Evolutionary conservation across 2,113 vertebrate species (phyloP), one percentile per base, ranked within the genome.

Genomic region (Sylvilagus bachmani): DNA sequence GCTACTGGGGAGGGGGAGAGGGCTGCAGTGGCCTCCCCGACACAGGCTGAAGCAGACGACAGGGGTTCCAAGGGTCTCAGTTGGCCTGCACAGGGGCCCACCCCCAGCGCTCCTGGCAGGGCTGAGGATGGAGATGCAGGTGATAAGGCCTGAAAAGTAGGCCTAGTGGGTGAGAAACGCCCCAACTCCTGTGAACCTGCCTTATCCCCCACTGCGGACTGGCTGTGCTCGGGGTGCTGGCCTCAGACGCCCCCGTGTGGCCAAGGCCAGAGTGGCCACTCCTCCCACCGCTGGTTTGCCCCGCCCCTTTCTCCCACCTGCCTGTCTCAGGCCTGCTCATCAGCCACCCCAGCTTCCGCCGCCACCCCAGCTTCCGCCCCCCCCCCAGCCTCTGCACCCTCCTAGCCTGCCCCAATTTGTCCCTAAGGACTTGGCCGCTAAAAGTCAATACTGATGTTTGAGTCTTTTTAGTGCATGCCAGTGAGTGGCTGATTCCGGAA

Each of bases 121-220:
- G 92, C 75, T 96, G 97, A 3, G 87, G 96, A 75, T 6, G 80
- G 94, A 94, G 89, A 86, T 97, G 97, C 97, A 74, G 74, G 97
- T 98, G 97, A 98, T 95, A 97, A 97, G 16, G 95, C 92, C 96
- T 97, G 95, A 90, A 95, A 53, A 91, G 67, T 31, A 14, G 88
- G 31, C 91, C 96, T 78, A 44, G 79, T 91, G 91, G 85, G 80
- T 95, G 80, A 96, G 95, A 97, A 97, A 96, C 97, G 91, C 79
- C 95, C 96, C 78, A 90, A 80, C 74, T 88, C 75, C 89, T 89
- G 93, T 89, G 97, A 96, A 97, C 24, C 67, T 78, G 77, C 86
- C 91, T 61, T 86, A 86, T 24, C 44, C 22, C 4, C 78, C 79
- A 94, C 33, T 25, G 49, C 53, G 38, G 33, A n/a, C 82, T 70